These are phyloP conservation scores for Esox niger DNA, from an alignment of 2,113 vertebrate species.

Conservation along the genomic window DNA sequence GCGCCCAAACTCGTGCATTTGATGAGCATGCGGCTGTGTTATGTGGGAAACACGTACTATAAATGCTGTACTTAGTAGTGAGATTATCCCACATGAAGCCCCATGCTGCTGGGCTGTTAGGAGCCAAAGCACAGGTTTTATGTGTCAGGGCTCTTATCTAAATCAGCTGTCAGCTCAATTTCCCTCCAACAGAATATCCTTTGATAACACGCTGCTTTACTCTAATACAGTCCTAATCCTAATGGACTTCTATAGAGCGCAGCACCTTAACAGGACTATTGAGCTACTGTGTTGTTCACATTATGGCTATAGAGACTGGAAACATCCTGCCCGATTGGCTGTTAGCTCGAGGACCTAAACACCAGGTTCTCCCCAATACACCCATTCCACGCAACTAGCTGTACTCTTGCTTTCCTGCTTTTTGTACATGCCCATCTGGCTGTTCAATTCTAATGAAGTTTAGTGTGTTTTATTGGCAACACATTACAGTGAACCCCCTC, in stretches of 20 bases:
- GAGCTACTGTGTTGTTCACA: conserved; percentile 32
- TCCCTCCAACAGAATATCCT: neutral
- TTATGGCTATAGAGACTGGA: neutral
- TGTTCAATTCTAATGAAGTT: conserved; percentile 47
- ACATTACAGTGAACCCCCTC: conserved; percentile 11
- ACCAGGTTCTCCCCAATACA: too few relatives aligned
- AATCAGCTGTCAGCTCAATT: neutral
- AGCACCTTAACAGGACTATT: neutral
- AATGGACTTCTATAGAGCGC: neutral
- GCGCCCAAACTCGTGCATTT: too few relatives aligned
- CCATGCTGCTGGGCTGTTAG: neutral
- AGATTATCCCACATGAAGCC: conserved; percentile 1
- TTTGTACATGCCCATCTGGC: conserved; percentile 8
- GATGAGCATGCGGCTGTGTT: too few relatives aligned
- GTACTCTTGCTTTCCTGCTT: neutral
- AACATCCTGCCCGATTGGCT: conserved; percentile 10
- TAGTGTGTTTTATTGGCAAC: conserved; percentile 45
- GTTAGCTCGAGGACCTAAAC: conserved; percentile 27
- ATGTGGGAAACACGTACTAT: neutral
- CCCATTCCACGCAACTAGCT: too few relatives aligned
- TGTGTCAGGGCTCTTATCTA: neutral
- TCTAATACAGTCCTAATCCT: neutral
- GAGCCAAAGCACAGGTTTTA: conserved; percentile 1
- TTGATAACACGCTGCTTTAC: neutral
- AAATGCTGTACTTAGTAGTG: neutral